Base-by-base conservation (phyloP, 2,888 invertebrate genomes). In the Germaria angustata region DNA sequence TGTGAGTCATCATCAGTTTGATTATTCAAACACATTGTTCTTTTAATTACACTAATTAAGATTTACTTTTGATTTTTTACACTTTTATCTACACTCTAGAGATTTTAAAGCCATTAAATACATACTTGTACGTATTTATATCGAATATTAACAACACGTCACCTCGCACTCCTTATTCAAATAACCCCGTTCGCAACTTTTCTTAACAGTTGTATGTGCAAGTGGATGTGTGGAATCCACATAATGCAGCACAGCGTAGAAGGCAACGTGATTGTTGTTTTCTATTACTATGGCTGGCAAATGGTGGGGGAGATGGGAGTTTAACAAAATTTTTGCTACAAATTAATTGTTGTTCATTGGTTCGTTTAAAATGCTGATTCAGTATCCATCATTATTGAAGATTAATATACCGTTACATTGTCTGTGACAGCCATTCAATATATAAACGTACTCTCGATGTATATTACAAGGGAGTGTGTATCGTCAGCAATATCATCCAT, bases 361-460 rank as follows among this genome's bases (percentile, higher is more conserved):
- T 84, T 88, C 89, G 90, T 87, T 89, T 88, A 88, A 89, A 89
- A 87, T 88, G 90, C 91, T 91, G 90, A 91, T 91, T 91, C 90
- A 91, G 91, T 90, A 73, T 89, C 89, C 89, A 89, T 91, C 90
- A 91, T 91, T 91, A 91, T 91, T 88, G 88, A 75, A 91, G 91
- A 91, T 91, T 91, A 90, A 91, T 91, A 91, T 89, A 87, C 88
- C 88, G 87, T 88, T 87, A 88, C 90, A 87, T 87, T 86, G 88
- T 86, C 87, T 86, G 85, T 87, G 91, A 89, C 90, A 90, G 87
- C 85, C 75, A 75, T 86, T 84, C 87, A 87, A 88, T 87, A 87
- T 86, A 84, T 84, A 69, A 8, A 5, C 28, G 6, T 28, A 28
- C 28, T 5, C 28, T 5, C 41, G 34, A 11, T 51, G 34, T 22